These are phyloP conservation scores for Ornithorhynchus anatinus DNA, from an alignment of 2,113 vertebrate genomes.

Conservation along the genomic window DNA sequence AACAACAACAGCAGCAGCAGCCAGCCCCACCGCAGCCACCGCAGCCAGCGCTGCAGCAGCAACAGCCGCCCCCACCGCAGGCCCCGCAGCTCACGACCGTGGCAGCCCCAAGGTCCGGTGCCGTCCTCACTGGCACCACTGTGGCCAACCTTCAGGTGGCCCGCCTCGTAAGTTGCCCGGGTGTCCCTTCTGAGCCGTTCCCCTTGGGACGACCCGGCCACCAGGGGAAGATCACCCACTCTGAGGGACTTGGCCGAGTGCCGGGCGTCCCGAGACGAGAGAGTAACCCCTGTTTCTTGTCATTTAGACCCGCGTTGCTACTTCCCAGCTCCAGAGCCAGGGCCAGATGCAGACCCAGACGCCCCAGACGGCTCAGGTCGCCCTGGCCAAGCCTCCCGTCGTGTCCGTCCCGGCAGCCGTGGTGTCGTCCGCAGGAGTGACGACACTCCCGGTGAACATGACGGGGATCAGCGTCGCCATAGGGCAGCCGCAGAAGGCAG, in stretches of 20 bases:
- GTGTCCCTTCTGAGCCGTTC: too few relatives aligned
- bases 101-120: constrained; percentile 76
- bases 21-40: constrained; percentile 78
- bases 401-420: constrained; percentile 85
- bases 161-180: constrained; percentile 79
- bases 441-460: constrained; percentile 83
- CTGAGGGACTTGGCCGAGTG: background rate
- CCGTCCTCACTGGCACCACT: constrained; percentile 77
- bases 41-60: constrained; percentile 45
- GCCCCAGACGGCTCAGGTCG: constrained; percentile 83
- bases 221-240: too few relatives aligned
- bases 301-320: constrained; percentile 71
- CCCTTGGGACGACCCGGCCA: too few relatives aligned
- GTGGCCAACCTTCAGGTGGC: constrained; percentile 83
- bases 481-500: constrained; percentile 81
- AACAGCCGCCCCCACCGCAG: constrained; percentile 44
- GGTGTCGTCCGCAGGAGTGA: constrained; percentile 86
- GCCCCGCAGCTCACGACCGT: constrained; percentile 81
- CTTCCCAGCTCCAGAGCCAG: constrained; percentile 81
- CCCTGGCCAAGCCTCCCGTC: constrained; percentile 86
- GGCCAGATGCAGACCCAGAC: constrained; percentile 80
- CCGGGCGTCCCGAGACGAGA: background rate
- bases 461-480: constrained; percentile 88
- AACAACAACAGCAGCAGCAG: constrained; percentile 54
- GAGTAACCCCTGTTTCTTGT: constrained; percentile 59